These are phyloP conservation scores for Menidia beryllina DNA, from an alignment of 2,113 vertebrate genomes.

Conservation along the genomic window DNA sequence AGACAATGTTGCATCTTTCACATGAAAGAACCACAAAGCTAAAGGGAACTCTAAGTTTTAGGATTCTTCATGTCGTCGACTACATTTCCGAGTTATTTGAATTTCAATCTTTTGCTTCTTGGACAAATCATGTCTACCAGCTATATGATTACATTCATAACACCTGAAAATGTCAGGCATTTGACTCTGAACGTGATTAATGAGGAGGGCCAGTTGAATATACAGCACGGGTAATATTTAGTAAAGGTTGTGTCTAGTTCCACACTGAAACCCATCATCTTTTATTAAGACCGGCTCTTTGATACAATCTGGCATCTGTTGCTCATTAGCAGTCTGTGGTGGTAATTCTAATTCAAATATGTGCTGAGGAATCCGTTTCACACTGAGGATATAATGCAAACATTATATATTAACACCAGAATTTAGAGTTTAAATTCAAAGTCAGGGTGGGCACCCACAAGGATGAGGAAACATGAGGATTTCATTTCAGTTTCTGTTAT, in stretches of 20 bases:
- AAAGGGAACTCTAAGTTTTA: constrained; percentile 3
- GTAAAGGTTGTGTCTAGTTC: constrained; percentile 56
- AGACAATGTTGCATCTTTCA: constrained; percentile 5
- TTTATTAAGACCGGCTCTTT: constrained; percentile 64
- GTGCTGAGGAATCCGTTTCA: constrained; percentile 54
- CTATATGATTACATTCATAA: constrained; percentile 58
- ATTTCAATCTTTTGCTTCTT: constrained; percentile 13
- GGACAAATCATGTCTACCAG: constrained; percentile 52
- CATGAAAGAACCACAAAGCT: neutral
- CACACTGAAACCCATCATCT: constrained; percentile 70
- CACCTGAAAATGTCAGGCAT: constrained; percentile 65
- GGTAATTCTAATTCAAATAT: constrained; percentile 61
- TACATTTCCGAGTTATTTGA: constrained; percentile 15
- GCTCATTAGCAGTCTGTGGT: constrained; percentile 69
- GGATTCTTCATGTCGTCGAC: constrained; percentile 2
- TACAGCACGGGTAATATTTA: constrained; percentile 54
- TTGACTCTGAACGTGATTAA: constrained; percentile 64
- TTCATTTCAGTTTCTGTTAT: neutral
- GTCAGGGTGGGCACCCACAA: neutral
- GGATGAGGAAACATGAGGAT: neutral
- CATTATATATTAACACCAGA: constrained; percentile 21
- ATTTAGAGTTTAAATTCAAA: constrained; percentile 14
- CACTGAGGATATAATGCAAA: constrained; percentile 24
- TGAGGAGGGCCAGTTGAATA: constrained; percentile 50
- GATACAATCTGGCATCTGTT: constrained; percentile 80